phyloP scores from a whole-genome alignment of 2,888 invertebrate genomes.

The Acrobasis suavella region DNA sequence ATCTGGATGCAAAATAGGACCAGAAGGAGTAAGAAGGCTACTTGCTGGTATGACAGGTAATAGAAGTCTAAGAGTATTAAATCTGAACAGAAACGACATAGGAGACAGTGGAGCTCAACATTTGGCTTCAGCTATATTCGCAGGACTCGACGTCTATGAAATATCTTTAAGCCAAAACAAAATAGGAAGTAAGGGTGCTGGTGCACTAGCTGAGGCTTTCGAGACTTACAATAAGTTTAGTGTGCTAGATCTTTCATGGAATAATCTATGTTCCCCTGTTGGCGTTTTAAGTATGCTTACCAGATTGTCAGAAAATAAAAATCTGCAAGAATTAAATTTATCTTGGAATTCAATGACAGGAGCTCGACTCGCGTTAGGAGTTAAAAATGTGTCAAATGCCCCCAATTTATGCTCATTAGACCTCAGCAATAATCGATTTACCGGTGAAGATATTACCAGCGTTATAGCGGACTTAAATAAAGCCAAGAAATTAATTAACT shows the following conservation, averaged over 20 bases:
- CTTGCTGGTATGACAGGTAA: constrained; percentile 45
- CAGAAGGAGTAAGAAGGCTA: constrained; percentile 45
- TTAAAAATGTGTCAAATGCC: constrained; percentile 44
- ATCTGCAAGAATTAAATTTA: constrained; percentile 52
- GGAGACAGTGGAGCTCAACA: constrained; percentile 49
- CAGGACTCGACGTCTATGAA: constrained; percentile 47
- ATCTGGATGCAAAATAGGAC: constrained; percentile 62
- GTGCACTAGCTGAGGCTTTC: constrained; percentile 48
- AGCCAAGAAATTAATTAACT: constrained; percentile 48
- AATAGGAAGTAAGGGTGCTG: constrained; percentile 49
- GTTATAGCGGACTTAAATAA: constrained; percentile 39
- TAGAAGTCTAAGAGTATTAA: constrained; percentile 43
- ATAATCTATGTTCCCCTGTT: constrained; percentile 45
- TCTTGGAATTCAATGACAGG: constrained; percentile 59
- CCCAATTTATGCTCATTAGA: constrained; percentile 47
- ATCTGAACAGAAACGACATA: constrained; percentile 53
- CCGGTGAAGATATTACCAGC: constrained; percentile 42
- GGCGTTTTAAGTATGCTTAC: constrained; percentile 45
- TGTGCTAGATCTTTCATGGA: constrained; percentile 62
- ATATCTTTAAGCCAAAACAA: constrained; percentile 55
- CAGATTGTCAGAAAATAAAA: constrained; percentile 45
- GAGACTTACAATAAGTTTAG: constrained; percentile 52
- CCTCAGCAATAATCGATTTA: constrained; percentile 57
- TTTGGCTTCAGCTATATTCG: constrained; percentile 45
- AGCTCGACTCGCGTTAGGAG: constrained; percentile 42